Conservation (phyloP, 2,888 invertebrate species). For the Oasisia sp. region DNA sequence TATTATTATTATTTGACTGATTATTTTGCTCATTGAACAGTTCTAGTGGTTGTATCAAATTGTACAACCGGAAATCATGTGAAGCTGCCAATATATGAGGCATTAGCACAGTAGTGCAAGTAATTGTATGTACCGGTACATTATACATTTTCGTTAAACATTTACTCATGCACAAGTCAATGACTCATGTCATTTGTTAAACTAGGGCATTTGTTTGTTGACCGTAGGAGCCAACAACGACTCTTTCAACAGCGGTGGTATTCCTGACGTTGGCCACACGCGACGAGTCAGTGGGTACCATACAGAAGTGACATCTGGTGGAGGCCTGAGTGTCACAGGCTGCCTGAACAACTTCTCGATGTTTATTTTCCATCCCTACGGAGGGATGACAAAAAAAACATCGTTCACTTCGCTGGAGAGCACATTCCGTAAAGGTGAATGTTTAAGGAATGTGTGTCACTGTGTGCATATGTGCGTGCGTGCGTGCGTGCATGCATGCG, state of each 20-base stretch:
- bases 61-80: not conserved
- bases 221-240: not conserved
- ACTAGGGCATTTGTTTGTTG: not conserved
- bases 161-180: too few species aligned
- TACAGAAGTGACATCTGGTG: constrained; percentile 57
- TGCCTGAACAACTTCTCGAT: constrained; percentile 97
- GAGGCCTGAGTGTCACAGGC: constrained; percentile 90
- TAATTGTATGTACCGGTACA: too few species aligned
- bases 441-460: too few species aligned
- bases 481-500: too few species aligned
- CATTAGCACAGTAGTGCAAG: too few species aligned
- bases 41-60: not conserved
- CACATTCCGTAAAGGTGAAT: constrained; percentile 34
- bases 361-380: constrained; percentile 98
- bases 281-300: constrained; percentile 25
- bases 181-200: too few species aligned
- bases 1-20: too few species aligned
- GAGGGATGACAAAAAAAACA: constrained; percentile 69
- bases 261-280: not conserved
- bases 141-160: too few species aligned
- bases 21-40: not conserved
- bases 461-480: too few species aligned
- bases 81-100: too few species aligned
- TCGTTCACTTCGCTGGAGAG: constrained; percentile 38
- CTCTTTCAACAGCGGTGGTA: constrained; percentile 24